A percentile compares a stretch with the other conserved stretches of the same genome.
These are phyloP conservation scores for Euglossa dilemma DNA, from an alignment of 1,140 invertebrate genomes.

Conservation along the genomic window DNA sequence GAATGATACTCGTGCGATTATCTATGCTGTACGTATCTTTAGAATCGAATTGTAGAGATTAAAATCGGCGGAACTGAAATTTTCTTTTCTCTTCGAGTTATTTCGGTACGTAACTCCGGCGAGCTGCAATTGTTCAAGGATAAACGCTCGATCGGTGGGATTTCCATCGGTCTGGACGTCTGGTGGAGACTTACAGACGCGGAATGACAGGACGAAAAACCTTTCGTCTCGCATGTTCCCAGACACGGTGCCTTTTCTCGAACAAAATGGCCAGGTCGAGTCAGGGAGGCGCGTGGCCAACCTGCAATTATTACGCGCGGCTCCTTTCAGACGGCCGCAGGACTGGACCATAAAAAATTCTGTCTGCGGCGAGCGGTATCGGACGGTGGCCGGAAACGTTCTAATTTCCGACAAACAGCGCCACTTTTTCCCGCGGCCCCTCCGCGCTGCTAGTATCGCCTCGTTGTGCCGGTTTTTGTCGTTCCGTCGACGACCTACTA, in stretches of 20 bases:
- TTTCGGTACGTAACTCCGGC: no score
- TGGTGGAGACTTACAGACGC: no score
- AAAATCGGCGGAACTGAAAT: no score
- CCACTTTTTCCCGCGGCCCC: conserved; percentile 47
- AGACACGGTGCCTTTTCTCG: background rate
- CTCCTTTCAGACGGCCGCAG: conserved; percentile 12
- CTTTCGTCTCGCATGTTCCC: background rate
- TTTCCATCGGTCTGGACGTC: no score
- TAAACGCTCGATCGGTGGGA: no score
- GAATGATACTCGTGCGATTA: no score
- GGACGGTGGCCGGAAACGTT: conserved; percentile 57
- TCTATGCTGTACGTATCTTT: no score
- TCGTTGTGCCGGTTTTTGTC: conserved; percentile 51
- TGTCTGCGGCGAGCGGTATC: conserved; percentile 25
- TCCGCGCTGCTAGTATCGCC: conserved; percentile 12
- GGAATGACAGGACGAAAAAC: background rate
- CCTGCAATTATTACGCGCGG: conserved; percentile 51
- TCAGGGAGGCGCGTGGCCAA: conserved; percentile 29
- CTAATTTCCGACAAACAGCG: conserved; percentile 69
- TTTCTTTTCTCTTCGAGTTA: no score
- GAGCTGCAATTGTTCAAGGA: no score
- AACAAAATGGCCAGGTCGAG: background rate
- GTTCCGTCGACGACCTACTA: conserved; percentile 41
- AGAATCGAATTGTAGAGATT: no score
- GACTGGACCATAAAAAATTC: conserved; percentile 48